Evolutionary conservation across 1,140 invertebrate species (phyloP).

Genomic region (Anadara kagoshimensis): DNA sequence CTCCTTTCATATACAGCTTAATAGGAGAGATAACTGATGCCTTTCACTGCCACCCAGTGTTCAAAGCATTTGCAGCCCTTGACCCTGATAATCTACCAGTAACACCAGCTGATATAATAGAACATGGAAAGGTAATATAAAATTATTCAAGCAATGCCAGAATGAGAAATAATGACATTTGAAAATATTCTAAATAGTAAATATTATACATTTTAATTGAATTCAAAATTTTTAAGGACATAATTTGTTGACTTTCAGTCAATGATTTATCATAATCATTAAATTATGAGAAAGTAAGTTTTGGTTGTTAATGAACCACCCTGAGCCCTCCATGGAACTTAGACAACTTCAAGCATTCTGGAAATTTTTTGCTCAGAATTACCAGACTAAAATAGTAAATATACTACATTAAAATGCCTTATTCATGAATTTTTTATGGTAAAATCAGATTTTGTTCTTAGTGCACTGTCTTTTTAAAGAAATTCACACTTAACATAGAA

Average conservation of each 20-base stretch:
- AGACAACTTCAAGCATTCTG: too few relatives aligned
- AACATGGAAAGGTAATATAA: conserved; percentile 7
- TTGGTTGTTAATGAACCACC: too few relatives aligned
- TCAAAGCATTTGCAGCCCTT: not conserved
- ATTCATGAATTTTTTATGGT: not conserved
- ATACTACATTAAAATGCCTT: too few relatives aligned
- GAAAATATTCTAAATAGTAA: too few relatives aligned
- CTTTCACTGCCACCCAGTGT: conserved; percentile 1
- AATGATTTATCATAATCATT: too few relatives aligned
- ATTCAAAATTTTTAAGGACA: not conserved
- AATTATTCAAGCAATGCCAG: not conserved
- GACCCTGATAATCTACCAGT: not conserved
- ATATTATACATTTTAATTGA: not conserved
- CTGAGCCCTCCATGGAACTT: too few relatives aligned
- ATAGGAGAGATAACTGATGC: not conserved
- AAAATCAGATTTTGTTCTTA: not conserved
- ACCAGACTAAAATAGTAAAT: too few relatives aligned
- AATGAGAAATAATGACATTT: too few relatives aligned
- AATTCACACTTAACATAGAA: not conserved
- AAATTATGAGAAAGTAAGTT: too few relatives aligned
- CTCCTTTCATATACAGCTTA: not conserved
- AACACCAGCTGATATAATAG: not conserved
- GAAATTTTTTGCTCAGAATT: too few relatives aligned
- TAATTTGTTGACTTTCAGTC: not conserved
- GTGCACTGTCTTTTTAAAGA: not conserved